Base-by-base conservation (phyloP, 2,797 vertebrate genomes). In the Columba guinea region DNA sequence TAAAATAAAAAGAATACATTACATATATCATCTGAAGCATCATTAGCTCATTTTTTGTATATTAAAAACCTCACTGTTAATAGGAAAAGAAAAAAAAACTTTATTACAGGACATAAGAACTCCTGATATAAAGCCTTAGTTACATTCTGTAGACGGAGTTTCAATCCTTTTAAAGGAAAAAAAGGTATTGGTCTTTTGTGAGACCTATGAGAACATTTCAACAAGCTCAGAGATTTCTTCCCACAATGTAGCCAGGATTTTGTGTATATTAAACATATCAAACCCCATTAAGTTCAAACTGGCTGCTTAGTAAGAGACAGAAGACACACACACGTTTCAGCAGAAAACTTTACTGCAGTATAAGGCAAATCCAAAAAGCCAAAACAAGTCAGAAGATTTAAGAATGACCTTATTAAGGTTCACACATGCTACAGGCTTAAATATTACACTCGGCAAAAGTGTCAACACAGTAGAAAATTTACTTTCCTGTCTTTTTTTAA, bases 1-100 rank as follows among this genome's bases (percentile, higher is more conserved):
- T 98, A 98, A 98, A 98, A 98, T 98, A 98, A 98, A 98, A 98
- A 98, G 97, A 98, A 98, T 98, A 98, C 98, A 98, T 98, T 98
- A 98, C 97, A 98, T 96, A 98, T 92, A 98, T 98, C 97, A 98
- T 98, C 97, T 98, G 98, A 98, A 98, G 98, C 98, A 98, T 98
- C 98, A 98, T 98, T 98, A 98, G 98, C 97, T 98, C 97, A 98
- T 97, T 97, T 35, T 98, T 92, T 97, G 94, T 96, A 97, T 96
- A 98, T 96, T 97, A 96, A 98, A 98, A 97, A 95, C 97, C 98
- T 98, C 97, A 98, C 98, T 76, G 80, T 97, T 90, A 96, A 97
- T 97, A 97, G 95, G 74, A 97, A 98, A 97, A 95, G 97, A 97
- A 95, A 90, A 39, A 34, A 83, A 96, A 39, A 37, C 84, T 96